Conservation (phyloP, 1,140 invertebrate genomes). For the Pygmarrhopalites habei region DNA sequence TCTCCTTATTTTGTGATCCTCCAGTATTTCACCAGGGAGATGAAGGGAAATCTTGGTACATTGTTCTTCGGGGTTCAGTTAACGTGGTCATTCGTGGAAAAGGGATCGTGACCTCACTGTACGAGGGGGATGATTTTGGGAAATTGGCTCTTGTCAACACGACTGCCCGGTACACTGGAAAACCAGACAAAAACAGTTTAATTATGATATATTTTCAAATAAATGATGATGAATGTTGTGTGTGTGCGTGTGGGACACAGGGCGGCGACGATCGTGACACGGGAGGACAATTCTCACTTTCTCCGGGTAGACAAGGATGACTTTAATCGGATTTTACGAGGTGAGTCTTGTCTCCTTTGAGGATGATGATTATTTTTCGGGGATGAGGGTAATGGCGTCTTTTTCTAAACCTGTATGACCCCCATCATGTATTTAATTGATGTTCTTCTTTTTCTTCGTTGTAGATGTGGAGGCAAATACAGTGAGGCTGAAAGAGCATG, state of each 20-base stretch:
- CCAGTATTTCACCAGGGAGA: slow-evolving; percentile 83
- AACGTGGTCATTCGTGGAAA: slow-evolving; percentile 81
- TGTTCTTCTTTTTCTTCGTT: too few relatives aligned
- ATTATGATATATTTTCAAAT: not conserved
- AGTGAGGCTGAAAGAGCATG: slow-evolving; percentile 76
- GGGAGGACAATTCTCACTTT: slow-evolving; percentile 79
- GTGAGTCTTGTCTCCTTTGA: too few relatives aligned
- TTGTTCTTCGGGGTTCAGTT: slow-evolving; percentile 73
- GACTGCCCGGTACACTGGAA: slow-evolving; percentile 72
- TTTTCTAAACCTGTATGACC: too few relatives aligned
- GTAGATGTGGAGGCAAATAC: slow-evolving; percentile 83
- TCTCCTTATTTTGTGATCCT: too few relatives aligned
- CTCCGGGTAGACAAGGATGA: slow-evolving; percentile 79
- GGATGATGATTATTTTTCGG: too few relatives aligned
- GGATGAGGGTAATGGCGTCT: too few relatives aligned
- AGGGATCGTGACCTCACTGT: slow-evolving; percentile 71
- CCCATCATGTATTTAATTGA: too few relatives aligned
- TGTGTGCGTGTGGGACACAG: slow-evolving; percentile 44
- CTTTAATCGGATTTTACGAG: slow-evolving; percentile 75
- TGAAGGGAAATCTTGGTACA: slow-evolving; percentile 82
- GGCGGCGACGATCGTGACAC: slow-evolving; percentile 73
- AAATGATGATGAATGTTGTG: not conserved
- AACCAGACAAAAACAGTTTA: too few relatives aligned
- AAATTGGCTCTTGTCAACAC: slow-evolving; percentile 82
- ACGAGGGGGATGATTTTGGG: slow-evolving; percentile 82